Evolutionary conservation across 2,797 vertebrate genomes (phyloP), one percentile per base, ranked within the genome.

Genomic region (Choloepus didactylus): DNA sequence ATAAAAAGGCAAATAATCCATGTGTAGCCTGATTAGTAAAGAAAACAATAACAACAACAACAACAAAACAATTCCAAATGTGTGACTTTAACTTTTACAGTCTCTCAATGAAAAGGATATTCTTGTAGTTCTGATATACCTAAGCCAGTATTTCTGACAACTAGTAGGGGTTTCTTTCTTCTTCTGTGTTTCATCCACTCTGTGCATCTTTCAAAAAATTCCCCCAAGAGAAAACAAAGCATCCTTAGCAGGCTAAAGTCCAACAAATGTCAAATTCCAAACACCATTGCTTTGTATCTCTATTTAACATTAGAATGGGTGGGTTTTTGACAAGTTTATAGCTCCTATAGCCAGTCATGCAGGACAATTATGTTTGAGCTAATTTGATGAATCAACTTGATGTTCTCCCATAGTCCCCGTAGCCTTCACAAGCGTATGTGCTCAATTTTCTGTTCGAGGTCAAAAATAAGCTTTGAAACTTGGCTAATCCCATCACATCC

Each of bases 351-450:
- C 98, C 98, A 98, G 98, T 99, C 99, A 99, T 98, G 99, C 99
- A 96, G 98, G 95, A 98, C 99, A 99, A 99, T 99, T 99, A 99
- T 98, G 98, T 98, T 97, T 98, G 98, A 98, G 98, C 98, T 99
- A 99, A 99, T 99, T 99, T 99, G 99, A 99, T 99, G 99, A 99
- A 99, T 99, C 99, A 99, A 99, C 99, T 99, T 98, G 98, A 99
- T 99, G 99, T 99, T 99, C 98, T 69, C 85, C 73, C 97, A 96
- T 97, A 97, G 98, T 98, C 98, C 98, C 98, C 86, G 95, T 98
- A 98, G 99, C 98, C 99, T 99, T 98, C 96, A 96, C 95, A 97
- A 98, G 98, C 98, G 98, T 98, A 98, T 97, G 98, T 98, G 98
- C 98, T 98, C 98, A 98, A 97, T 98, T 99, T 99, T 98, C 98